A percentile compares a stretch with the other conserved stretches of the same genome.
These are phyloP conservation scores for Redunca redunca DNA, from an alignment of 2,113 vertebrate genomes.

Conservation along the genomic window DNA sequence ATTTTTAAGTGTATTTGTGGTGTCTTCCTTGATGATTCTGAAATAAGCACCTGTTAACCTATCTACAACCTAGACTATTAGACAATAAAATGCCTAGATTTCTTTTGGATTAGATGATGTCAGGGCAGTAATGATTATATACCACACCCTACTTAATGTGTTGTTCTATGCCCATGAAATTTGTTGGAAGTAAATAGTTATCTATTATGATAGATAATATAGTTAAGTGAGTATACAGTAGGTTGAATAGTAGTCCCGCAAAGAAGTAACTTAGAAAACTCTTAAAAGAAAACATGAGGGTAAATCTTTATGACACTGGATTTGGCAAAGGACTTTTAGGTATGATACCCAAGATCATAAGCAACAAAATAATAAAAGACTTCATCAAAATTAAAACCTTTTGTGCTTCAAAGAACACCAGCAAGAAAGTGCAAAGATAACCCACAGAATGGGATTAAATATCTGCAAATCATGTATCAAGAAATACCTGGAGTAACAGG, in stretches of 20 bases:
- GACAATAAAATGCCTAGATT: not conserved
- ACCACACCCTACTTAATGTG: not conserved
- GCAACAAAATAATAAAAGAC: not conserved
- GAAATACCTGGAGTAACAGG: not conserved
- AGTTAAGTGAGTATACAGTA: not conserved
- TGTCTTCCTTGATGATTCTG: not conserved
- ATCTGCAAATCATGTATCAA: not conserved
- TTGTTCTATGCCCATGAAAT: not conserved
- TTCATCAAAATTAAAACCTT: not conserved
- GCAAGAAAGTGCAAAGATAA: not conserved
- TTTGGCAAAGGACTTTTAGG: not conserved
- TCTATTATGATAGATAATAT: not conserved
- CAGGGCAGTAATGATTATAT: not conserved
- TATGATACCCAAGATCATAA: not conserved
- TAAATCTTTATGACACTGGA: not conserved
- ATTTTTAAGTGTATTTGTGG: not conserved
- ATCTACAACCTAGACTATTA: not conserved
- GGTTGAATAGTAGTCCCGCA: not conserved
- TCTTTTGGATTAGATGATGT: not conserved
- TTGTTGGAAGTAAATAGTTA: not conserved
- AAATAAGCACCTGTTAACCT: not conserved
- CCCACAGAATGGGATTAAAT: not conserved
- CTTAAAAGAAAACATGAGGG: not conserved
- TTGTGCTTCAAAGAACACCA: not conserved
- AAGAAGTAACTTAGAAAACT: not conserved